Evolutionary conservation across 1,140 invertebrate species (phyloP), one percentile per base, ranked within the genome.

Genomic region (Philaenus spumarius): DNA sequence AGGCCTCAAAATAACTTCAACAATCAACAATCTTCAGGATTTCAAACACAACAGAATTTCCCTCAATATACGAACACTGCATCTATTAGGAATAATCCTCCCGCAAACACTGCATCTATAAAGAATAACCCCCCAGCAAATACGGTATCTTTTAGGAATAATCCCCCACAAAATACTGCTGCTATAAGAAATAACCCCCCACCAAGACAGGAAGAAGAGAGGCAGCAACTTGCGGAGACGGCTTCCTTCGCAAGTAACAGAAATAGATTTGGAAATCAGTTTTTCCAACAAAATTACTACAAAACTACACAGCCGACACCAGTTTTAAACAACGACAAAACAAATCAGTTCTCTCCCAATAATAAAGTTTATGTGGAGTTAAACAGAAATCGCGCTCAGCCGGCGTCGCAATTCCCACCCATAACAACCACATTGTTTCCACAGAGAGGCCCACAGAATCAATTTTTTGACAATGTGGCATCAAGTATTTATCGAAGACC

Each of bases 211-310:
- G 40, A 55, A 23, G 55, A 74, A 61, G 87, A 90, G 68, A 80
- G 79, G 52, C 87, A 90, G 70, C 78, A 85, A 1, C 78, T 82
- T 0, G 83, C 87, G 1, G 88, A 90, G 71, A 84, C 82, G 1
- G 83, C 85, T 0, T 84, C 84, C 0, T 87, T 87, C 66, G 80
- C 83, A 0, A 80, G 81, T 23, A 82, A 73, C n/a, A 72, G 76
- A 14, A 69, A 60, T 20, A 52, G 57, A 17, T 63, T 63, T 58
- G 59, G 48, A 17, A 58, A 58, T 15, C 62, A 64, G 42, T 52
- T 57, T 15, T 40, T 43, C 23, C 60, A 62, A 47, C n/a, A 51
- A 11, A 45, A 45, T 22, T 57, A 57, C 35, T 57, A 30, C 23
- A 42, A 22, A 23, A 50, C 22, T 50, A 24, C 42, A 24, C 45